Conservation (phyloP, 2,888 invertebrate species). For the Lasioglossum malachurum region DNA sequence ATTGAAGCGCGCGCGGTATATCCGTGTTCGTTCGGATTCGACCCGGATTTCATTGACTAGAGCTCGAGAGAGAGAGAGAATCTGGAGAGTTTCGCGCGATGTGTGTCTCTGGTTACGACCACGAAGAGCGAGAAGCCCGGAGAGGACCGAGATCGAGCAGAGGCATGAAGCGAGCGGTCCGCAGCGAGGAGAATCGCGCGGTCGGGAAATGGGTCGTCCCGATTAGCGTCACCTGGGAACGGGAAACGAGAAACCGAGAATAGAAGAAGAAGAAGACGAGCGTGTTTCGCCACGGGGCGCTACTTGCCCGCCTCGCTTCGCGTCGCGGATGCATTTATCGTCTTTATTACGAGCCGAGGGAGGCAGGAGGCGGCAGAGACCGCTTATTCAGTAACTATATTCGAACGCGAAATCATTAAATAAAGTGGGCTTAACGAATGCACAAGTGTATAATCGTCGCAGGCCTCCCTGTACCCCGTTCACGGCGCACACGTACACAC, state of each 20-base stretch:
- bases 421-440: slow-evolving; percentile 63
- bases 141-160: neutral
- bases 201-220: slow-evolving; percentile 53
- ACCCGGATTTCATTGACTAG: slow-evolving; percentile 11
- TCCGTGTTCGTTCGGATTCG: neutral
- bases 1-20: neutral
- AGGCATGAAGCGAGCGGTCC: neutral
- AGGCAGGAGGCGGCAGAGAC: slow-evolving; percentile 13
- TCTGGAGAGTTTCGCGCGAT: neutral
- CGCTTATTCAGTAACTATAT: slow-evolving; percentile 56
- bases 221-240: slow-evolving; percentile 11
- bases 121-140: neutral
- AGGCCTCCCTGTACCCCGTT: slow-evolving; percentile 15
- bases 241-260: neutral
- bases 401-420: slow-evolving; percentile 56
- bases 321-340: slow-evolving; percentile 41
- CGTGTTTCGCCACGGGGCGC: neutral
- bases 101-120: neutral
- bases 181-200: neutral
- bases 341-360: slow-evolving; percentile 45
- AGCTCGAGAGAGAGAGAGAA: neutral
- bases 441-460: slow-evolving; percentile 59
- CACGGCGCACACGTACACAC: neutral
- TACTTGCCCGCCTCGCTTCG: neutral
- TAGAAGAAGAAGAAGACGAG: neutral